Evolutionary conservation across 2,888 invertebrate genomes (phyloP), one percentile per base, ranked within the genome.

Genomic region (Cephus pygmeus): DNA sequence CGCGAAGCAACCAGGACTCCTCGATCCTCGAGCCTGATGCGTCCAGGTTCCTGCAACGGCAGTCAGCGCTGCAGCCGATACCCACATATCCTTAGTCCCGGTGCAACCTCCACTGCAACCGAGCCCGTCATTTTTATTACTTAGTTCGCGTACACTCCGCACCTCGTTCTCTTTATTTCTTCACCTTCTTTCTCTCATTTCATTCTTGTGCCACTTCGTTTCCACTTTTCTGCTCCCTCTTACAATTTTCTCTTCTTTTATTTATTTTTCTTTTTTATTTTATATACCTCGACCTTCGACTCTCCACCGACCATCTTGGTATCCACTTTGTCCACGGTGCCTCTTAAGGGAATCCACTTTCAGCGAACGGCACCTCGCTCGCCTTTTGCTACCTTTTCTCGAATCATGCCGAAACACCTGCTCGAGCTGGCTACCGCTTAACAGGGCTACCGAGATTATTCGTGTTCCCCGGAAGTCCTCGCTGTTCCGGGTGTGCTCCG

Each of bases 1-100:
- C 79, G 74, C 77, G 80, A 73, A 76, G 74, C 56, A 75, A 73
- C 75, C 74, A 30, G n/a, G 56, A 56, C 56, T 56, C 9, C 56
- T 56, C 56, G 56, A 56, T 56, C 79, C 79, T 76, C 75, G 76
- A 78, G 80, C 71, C 34, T 75, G 69, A 33, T 40, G 69, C 71
- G 23, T 75, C 30, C 23, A 30, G 15, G 30, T 71, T 33, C 76
- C 69, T 68, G 33, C 69, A 73, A 40, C 68, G 12, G 75, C 34
- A 31, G 56, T 15, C 31, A 34, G 33, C 12, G 31, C 33, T 75
- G 69, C 56, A 56, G 35, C 9, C 71, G 71, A 34, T 33, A 71
- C 31, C 31, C 15, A 23, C 34, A 30, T 31, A 71, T 33, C 71
- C 31, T 33, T 33, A 71, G 34, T 71, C 31, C 34, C 31, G 34